Evolutionary conservation across 2,888 invertebrate species (phyloP).

Genomic region (Mactromeris polynyma): DNA sequence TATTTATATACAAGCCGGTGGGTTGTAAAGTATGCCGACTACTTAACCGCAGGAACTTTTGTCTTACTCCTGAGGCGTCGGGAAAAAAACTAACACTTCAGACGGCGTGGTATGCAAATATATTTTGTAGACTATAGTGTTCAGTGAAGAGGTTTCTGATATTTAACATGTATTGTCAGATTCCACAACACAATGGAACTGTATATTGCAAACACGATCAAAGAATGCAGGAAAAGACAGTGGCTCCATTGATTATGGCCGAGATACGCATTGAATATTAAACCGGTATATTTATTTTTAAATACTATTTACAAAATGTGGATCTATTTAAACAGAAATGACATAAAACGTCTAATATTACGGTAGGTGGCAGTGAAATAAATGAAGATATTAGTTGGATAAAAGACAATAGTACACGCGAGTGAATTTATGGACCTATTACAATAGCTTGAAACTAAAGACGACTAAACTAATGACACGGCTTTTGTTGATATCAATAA

Average conservation of each 20-base stretch:
- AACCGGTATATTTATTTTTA: neutral
- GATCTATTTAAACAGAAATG: neutral
- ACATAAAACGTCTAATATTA: neutral
- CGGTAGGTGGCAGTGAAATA: neutral
- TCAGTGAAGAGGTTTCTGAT: neutral
- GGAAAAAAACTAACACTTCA: neutral
- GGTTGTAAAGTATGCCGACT: too few species aligned
- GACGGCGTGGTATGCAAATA: neutral
- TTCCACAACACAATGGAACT: neutral
- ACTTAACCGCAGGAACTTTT: too few species aligned
- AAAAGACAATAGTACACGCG: neutral
- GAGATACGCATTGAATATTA: neutral
- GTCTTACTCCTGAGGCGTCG: neutral
- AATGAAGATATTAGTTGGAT: neutral
- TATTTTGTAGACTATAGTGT: neutral
- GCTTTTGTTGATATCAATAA: conserved; percentile 17
- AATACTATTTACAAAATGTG: neutral
- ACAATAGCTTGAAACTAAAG: neutral
- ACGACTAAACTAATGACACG: neutral
- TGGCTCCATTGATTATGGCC: neutral
- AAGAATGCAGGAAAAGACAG: neutral
- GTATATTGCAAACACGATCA: neutral
- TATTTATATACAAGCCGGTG: too few species aligned
- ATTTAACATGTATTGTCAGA: neutral
- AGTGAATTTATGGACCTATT: neutral